Evolutionary conservation across 1,140 invertebrate species (phyloP).

Genomic region (Drosophila pachea): DNA sequence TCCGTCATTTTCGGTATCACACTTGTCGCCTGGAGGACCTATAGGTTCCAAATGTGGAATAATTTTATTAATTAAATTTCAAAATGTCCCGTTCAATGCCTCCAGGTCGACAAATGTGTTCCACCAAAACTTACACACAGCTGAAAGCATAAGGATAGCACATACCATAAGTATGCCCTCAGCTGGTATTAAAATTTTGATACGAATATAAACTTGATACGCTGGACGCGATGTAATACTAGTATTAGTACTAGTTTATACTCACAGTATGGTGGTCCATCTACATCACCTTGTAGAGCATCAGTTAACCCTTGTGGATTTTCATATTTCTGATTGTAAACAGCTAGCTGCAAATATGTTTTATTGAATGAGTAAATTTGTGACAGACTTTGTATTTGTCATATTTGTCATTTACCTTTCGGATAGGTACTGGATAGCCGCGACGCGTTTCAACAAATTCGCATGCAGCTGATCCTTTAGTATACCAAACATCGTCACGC

Average conservation of each 20-base stretch:
- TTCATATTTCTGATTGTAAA: constrained; percentile 55
- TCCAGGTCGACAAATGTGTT: constrained; percentile 23
- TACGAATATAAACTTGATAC: not conserved
- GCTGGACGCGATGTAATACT: constrained; percentile 36
- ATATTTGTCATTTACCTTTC: constrained; percentile 33
- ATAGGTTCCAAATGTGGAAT: not conserved
- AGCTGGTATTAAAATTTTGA: not conserved
- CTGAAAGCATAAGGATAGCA: constrained; percentile 9
- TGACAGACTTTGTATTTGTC: no score
- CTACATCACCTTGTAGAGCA: constrained; percentile 32
- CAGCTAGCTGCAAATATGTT: constrained; percentile 23
- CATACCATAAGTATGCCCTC: not conserved
- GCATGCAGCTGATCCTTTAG: constrained; percentile 14
- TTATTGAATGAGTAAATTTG: not conserved
- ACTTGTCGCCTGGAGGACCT: constrained; percentile 22
- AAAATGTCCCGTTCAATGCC: constrained; percentile 14
- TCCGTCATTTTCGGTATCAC: not conserved
- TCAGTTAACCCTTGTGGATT: constrained; percentile 29
- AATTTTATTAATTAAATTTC: not conserved
- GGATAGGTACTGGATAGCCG: constrained; percentile 24
- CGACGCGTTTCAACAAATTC: constrained; percentile 43
- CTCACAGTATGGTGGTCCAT: constrained; percentile 38
- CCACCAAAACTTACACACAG: not conserved
- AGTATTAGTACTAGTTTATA: not conserved
- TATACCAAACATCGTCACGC: constrained; percentile 54